Percentiles rank a stretch among this genome's conserved stretches.
Conservation (phyloP, 2,888 invertebrate species). For the Anoncus sp. region DNA sequence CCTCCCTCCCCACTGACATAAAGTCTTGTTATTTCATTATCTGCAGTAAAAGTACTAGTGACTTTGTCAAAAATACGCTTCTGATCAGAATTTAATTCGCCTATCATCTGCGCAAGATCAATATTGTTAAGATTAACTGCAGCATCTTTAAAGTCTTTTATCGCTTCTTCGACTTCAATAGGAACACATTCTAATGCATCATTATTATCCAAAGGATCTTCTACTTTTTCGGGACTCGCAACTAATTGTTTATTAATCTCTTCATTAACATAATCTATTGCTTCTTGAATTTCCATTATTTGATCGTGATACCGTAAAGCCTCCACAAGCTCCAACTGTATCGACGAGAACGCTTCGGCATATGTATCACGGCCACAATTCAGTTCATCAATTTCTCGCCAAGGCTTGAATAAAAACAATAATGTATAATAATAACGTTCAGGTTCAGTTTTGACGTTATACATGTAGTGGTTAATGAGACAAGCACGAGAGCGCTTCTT, state of each 20-base stretch:
- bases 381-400: slow-evolving; percentile 63
- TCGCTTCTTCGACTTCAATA: too few species aligned
- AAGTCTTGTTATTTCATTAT: slow-evolving; percentile 30
- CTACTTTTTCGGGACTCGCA: too few species aligned
- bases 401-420: slow-evolving; percentile 64
- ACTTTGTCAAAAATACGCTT: neutral
- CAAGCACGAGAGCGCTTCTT: slow-evolving; percentile 68
- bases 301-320: slow-evolving; percentile 56
- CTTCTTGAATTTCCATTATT: slow-evolving; percentile 30
- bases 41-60: neutral
- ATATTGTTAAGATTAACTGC: too few species aligned
- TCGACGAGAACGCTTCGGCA: slow-evolving; percentile 58
- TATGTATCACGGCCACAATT: slow-evolving; percentile 52
- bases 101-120: too few species aligned
- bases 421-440: slow-evolving; percentile 60
- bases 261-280: too few species aligned
- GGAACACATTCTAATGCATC: too few species aligned
- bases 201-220: too few species aligned
- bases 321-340: slow-evolving; percentile 54
- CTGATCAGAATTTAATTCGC: too few species aligned
- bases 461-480: slow-evolving; percentile 72
- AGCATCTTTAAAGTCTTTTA: too few species aligned
- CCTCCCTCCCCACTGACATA: slow-evolving; percentile 73
- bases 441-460: slow-evolving; percentile 58
- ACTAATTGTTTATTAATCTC: too few species aligned